Base-by-base conservation (phyloP, 2,113 vertebrate species). In the Clarias batrachus region DNA sequence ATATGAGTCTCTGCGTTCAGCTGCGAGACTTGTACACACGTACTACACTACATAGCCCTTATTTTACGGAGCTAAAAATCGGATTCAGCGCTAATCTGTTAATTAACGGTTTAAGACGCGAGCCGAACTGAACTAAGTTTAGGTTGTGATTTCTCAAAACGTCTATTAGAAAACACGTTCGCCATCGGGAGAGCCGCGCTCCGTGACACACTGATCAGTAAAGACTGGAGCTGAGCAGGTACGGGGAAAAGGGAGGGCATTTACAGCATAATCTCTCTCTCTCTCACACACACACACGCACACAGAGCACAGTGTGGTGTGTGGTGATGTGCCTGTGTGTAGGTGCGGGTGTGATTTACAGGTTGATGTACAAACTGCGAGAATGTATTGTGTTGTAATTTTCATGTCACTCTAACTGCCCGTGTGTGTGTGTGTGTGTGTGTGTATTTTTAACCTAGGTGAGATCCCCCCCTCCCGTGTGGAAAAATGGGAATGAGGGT, bases 31-130 rank as follows among this genome's bases (percentile, higher is more conserved):
- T 60, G 52, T 71, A 84, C 74, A 54, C 54, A 30, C 76, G 41
- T 86, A 84, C 59, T 88, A 21, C 54, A 60, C 57, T 19, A 17
- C 23, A 76, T 84, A 83, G 80, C 79, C 83, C 86, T 87, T 59
- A 62, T 78, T 41, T 85, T 62, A 78, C n/a, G 12, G 70, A 68
- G 83, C 68, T 54, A 56, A 78, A 23, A 11, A 12, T 59, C 4
- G 25, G 63, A 54, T 62, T 30, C 52, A 3, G 10, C 19, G 27
- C 78, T 76, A 23, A 79, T 82, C n/a, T 48, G 7, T 33, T 57
- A 59, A 78, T 30, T 27, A 70, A 78, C 54, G 13, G 3, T 68
- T 27, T 60, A 14, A 82, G 56, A 68, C 57, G 70, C 59, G 73
- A 48, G 25, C 63, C 16, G 13, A 85, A 76, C 62, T 52, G 25